A percentile compares a stretch with the other conserved stretches of the same genome.
Conservation (phyloP, 2,113 vertebrate species). For the Gopherus evgoodei region DNA sequence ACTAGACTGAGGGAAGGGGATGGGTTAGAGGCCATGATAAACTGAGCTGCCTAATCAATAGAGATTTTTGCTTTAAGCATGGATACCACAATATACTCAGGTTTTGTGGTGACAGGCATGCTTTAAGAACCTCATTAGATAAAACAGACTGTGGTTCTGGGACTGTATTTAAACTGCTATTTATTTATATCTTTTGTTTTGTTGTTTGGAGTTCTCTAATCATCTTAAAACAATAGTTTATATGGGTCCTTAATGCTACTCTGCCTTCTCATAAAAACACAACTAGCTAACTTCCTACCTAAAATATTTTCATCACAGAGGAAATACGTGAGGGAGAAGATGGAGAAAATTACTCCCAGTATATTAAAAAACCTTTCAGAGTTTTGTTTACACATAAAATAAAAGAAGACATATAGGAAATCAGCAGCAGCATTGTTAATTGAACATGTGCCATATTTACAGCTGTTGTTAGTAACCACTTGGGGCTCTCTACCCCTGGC, state of each 20-base stretch:
- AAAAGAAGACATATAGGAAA: neutral
- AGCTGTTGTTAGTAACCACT: constrained; percentile 34
- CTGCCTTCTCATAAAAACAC: neutral
- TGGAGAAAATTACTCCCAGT: neutral
- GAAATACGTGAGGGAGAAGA: neutral
- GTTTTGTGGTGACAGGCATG: constrained; percentile 46
- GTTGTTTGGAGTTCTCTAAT: constrained; percentile 23
- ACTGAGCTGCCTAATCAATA: constrained; percentile 58
- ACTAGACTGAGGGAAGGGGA: constrained; percentile 38
- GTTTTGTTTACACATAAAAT: constrained; percentile 30
- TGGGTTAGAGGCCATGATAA: constrained; percentile 16
- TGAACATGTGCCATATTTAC: constrained; percentile 39
- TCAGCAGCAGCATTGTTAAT: neutral
- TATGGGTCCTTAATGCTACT: neutral
- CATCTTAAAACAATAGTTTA: neutral
- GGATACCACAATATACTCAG: constrained; percentile 45
- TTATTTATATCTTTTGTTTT: constrained; percentile 22
- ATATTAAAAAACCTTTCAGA: constrained; percentile 12
- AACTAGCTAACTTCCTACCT: neutral
- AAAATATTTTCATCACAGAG: neutral
- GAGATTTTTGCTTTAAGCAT: constrained; percentile 52
- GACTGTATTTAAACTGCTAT: constrained; percentile 22
- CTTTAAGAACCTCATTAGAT: constrained; percentile 26
- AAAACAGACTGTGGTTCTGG: neutral
- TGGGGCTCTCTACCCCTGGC: neutral